Percentiles rank a stretch among this genome's conserved stretches.
phyloP scores from a whole-genome alignment of 2,888 invertebrate genomes.

The Herminia tarsipennalis region DNA sequence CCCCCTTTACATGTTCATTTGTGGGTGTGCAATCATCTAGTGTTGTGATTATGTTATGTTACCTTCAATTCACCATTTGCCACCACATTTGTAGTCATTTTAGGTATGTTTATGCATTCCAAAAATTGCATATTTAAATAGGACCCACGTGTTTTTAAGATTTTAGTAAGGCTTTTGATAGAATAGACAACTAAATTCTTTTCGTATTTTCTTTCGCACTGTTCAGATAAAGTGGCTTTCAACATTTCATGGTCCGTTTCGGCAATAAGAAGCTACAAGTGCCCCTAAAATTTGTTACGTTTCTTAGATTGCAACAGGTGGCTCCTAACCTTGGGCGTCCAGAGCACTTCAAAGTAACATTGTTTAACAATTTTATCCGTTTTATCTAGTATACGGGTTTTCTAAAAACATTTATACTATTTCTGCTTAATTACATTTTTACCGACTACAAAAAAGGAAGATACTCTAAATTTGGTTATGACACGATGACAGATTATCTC shows the following conservation, averaged over 20 bases:
- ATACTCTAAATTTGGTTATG: too few relatives aligned
- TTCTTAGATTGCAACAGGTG: slow-evolving; percentile 38
- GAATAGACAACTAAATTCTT: too few relatives aligned
- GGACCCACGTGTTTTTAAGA: too few relatives aligned
- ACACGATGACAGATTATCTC: too few relatives aligned
- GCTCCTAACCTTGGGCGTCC: slow-evolving; percentile 28
- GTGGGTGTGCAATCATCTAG: slow-evolving; percentile 40
- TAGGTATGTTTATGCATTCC: slow-evolving; percentile 23
- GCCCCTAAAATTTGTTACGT: slow-evolving; percentile 26
- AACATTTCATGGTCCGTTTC: slow-evolving; percentile 3
- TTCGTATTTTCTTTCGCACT: not conserved
- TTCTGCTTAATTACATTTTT: too few relatives aligned
- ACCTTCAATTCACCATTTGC: slow-evolving; percentile 17
- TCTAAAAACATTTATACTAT: not conserved
- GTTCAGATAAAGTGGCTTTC: slow-evolving; percentile 19
- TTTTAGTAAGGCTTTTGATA: too few relatives aligned
- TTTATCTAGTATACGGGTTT: slow-evolving; percentile 11
- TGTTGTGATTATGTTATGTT: slow-evolving; percentile 39
- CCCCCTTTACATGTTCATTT: slow-evolving; percentile 41
- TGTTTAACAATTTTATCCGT: slow-evolving; percentile 19
- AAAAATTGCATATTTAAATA: not conserved
- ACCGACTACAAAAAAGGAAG: too few relatives aligned
- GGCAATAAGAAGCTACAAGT: slow-evolving; percentile 34
- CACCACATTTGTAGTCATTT: slow-evolving; percentile 29
- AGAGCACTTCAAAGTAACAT: slow-evolving; percentile 28